Conservation (phyloP, 92 coral and sea anemone species). For the Bergia sp. region DNA sequence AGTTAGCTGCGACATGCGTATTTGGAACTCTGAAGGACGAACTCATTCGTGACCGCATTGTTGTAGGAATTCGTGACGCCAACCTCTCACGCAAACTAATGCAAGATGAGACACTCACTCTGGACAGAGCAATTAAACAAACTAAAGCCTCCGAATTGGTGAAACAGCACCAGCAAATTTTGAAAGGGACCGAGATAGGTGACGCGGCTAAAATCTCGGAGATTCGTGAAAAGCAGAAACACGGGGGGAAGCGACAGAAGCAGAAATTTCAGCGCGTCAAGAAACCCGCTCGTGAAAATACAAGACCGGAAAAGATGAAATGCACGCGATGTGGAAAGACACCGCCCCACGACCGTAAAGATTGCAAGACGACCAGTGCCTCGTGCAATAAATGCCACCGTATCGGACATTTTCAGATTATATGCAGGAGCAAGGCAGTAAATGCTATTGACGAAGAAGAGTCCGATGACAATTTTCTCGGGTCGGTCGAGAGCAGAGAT, state of each 20-base stretch:
- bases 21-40: constrained; percentile 42
- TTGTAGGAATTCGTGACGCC: constrained; percentile 47
- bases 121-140: constrained; percentile 37
- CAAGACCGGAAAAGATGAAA: constrained; percentile 3
- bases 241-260: not conserved
- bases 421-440: constrained; percentile 35
- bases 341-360: constrained; percentile 40
- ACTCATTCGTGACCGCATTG: constrained; percentile 41
- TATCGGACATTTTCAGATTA: constrained; percentile 34
- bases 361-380: constrained; percentile 34
- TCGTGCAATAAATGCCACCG: constrained; percentile 35
- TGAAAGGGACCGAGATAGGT: constrained; percentile 30
- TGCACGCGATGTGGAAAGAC: constrained; percentile 27
- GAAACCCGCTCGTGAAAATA: not conserved
- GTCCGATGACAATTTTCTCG: constrained; percentile 46
- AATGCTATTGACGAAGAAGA: constrained; percentile 38
- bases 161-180: constrained; percentile 47
- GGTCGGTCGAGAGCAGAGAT: constrained; percentile 19
- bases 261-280: not conserved
- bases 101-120: constrained; percentile 49
- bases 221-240: not conserved
- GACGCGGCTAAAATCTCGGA: constrained; percentile 34
- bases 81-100: constrained; percentile 40
- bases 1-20: not conserved
- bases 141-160: constrained; percentile 22